Conservation (phyloP, 2,888 invertebrate genomes). For the Xylota segnis region DNA sequence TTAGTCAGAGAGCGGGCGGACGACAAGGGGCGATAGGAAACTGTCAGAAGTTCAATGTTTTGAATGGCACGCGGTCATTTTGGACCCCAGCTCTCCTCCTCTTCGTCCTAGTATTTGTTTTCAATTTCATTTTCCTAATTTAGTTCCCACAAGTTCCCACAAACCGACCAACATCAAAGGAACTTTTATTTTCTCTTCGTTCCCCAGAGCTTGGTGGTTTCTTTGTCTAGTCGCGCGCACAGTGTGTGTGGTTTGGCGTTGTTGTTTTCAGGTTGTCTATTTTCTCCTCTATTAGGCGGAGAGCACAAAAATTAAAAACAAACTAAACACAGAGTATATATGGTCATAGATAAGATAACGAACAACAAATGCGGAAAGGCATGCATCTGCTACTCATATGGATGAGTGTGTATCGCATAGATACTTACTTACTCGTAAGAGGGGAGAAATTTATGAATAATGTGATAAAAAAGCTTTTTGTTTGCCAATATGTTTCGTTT, state of each 20-base stretch:
- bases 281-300: conserved; percentile 46
- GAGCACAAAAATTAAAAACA: conserved; percentile 46
- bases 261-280: conserved; percentile 10
- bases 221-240: background rate
- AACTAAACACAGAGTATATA: conserved; percentile 45
- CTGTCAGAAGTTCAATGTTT: conserved; percentile 49
- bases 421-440: conserved; percentile 37
- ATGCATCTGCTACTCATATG: conserved; percentile 23
- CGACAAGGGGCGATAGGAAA: background rate
- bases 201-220: background rate
- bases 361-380: conserved; percentile 31
- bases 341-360: conserved; percentile 56
- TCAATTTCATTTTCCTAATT: conserved; percentile 6
- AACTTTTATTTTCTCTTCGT: conserved; percentile 21
- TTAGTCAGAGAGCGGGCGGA: background rate
- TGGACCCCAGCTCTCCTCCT: background rate
- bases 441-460: conserved; percentile 45
- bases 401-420: conserved; percentile 35
- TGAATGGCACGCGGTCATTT: conserved; percentile 22
- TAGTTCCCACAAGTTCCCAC: background rate
- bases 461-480: conserved; percentile 52
- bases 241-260: conserved; percentile 7
- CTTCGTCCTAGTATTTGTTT: background rate
- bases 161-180: conserved; percentile 13
- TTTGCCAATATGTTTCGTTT: conserved; percentile 38